Percentiles rank a stretch among this genome's conserved stretches.
Conservation (phyloP, 2,113 vertebrate species). For the Hippocampus guttulatus region DNA sequence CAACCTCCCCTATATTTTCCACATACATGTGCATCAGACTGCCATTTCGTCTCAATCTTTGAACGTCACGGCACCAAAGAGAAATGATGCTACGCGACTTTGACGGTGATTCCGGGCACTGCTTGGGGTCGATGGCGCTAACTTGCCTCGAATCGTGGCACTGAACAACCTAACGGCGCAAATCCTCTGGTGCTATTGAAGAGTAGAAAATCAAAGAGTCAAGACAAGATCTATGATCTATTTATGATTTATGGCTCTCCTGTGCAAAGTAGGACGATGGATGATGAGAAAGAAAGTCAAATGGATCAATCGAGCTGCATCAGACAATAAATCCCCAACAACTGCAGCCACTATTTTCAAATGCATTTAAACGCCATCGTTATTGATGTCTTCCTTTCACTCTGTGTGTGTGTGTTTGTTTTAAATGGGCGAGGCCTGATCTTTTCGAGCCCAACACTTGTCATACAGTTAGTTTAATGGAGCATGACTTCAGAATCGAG, state of each 20-base stretch:
- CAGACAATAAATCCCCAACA: constrained; percentile 27
- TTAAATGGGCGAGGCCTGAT: constrained; percentile 52
- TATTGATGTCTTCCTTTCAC: constrained; percentile 44
- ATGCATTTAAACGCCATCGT: constrained; percentile 29
- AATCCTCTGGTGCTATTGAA: not conserved
- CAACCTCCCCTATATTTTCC: constrained; percentile 23
- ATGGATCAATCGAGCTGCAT: constrained; percentile 43
- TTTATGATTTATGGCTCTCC: not conserved
- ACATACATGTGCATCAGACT: constrained; percentile 7
- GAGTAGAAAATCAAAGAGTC: not conserved
- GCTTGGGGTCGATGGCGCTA: constrained; percentile 32
- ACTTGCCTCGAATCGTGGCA: constrained; percentile 10
- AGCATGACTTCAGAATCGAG: constrained; percentile 56
- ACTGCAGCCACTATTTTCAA: constrained; percentile 34
- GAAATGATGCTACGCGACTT: constrained; percentile 19
- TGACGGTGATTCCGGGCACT: constrained; percentile 5
- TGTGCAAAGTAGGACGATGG: constrained; percentile 21
- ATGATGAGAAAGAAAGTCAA: constrained; percentile 34
- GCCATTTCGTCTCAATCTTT: constrained; percentile 30
- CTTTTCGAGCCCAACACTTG: constrained; percentile 49
- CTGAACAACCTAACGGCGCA: not conserved
- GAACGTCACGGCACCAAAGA: constrained; percentile 29
- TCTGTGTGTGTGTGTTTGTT: constrained; percentile 5
- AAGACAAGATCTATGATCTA: not conserved
- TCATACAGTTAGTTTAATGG: constrained; percentile 68